Evolutionary conservation across 2,888 invertebrate genomes (phyloP), one percentile per base, ranked within the genome.

Genomic region (Julus scanicus): DNA sequence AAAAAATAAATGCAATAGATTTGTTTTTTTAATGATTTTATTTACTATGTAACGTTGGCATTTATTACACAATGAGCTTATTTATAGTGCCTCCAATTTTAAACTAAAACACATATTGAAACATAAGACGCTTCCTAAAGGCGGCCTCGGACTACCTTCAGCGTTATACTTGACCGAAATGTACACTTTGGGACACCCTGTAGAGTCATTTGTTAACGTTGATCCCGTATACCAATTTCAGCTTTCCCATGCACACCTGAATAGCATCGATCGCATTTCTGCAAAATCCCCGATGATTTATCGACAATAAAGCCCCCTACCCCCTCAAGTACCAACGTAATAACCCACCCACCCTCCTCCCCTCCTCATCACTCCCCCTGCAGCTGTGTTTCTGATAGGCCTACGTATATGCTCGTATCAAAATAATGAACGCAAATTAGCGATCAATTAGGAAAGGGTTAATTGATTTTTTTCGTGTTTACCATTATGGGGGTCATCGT

Each of bases 271-370:
- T 85, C 85, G 39, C 39, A 48, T 37, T 85, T 85, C 20, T 48
- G 40, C 85, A 85, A 85, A 85, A 85, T 85, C 85, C 85, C 85
- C 85, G 85, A 85, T 85, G 85, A 85, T 85, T 85, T 85, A 85
- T 85, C 48, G 85, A 39, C 48, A 85, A 20, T 85, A 85, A 85
- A 85, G 37, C 85, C 83, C 85, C 44, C 40, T 17, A 49, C 13
- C 15, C 53, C 44, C 44, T 44, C 53, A 53, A 8, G 53, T 17
- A 44, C 44, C 4, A 44, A 44, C 44, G 44, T 44, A 44, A 44
- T 44, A 44, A 44, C 44, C 6, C n/a, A n/a, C 44, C 44, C 44
- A 44, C 44, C 6, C 3, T 6, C 44, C 44, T 44, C 44, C 44
- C 44, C 44, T 44, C 6, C 6, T 44, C n/a, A n/a, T n/a, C n/a